Conservation (phyloP, 2,888 invertebrate species). For the Agrilus biguttatus region DNA sequence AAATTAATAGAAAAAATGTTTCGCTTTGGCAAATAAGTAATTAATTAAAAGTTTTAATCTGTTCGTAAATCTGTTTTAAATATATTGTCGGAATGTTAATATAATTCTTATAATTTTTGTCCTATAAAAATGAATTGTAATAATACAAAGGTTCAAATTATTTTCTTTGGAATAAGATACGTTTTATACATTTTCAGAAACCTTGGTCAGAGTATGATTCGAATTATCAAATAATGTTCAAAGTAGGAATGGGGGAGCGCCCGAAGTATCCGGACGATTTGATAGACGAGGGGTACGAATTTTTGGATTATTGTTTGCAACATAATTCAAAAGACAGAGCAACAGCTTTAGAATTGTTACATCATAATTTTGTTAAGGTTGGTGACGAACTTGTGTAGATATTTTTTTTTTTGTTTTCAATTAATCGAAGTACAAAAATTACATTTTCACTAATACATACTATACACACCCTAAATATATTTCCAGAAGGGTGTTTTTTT, state of each 20-base stretch:
- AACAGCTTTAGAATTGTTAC: slow-evolving; percentile 52
- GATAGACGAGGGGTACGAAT: slow-evolving; percentile 70
- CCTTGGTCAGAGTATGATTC: slow-evolving; percentile 89
- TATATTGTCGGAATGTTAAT: too few species aligned
- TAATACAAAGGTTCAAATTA: too few species aligned
- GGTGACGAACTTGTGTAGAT: slow-evolving; percentile 19
- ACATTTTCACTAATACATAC: too few species aligned
- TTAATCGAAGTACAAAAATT: not conserved
- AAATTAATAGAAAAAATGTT: not conserved
- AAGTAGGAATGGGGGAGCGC: slow-evolving; percentile 83
- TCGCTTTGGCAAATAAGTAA: too few species aligned
- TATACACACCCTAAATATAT: too few species aligned
- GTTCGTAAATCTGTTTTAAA: not conserved
- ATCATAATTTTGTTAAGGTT: slow-evolving; percentile 64
- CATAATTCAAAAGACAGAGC: slow-evolving; percentile 65
- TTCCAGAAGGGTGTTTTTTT: not conserved
- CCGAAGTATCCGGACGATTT: slow-evolving; percentile 62
- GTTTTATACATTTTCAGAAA: slow-evolving; percentile 38
- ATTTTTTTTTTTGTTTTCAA: not conserved
- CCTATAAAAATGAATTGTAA: too few species aligned
- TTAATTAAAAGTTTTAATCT: too few species aligned
- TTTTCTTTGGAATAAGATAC: too few species aligned
- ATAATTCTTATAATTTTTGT: too few species aligned
- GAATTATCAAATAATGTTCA: slow-evolving; percentile 90
- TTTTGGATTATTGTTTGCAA: slow-evolving; percentile 64